A percentile compares a stretch with the other conserved stretches of the same genome.
These are phyloP conservation scores for Corydoras sp. DNA, from an alignment of 2,113 vertebrate genomes.

Conservation along the genomic window DNA sequence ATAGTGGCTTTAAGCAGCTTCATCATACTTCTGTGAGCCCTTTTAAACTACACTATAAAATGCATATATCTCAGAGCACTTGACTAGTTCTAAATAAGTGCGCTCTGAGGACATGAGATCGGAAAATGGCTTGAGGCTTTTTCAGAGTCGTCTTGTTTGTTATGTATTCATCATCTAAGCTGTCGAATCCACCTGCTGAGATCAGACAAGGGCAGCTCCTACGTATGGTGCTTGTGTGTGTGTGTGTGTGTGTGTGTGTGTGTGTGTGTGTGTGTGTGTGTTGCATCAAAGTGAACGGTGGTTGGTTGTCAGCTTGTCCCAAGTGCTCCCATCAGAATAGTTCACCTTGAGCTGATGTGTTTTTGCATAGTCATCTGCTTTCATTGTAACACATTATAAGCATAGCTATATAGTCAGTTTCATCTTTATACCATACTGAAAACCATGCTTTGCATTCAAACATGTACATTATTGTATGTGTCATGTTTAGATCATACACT, in stretches of 20 bases:
- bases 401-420: neutral
- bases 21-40: constrained; percentile 53
- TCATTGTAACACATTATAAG: neutral
- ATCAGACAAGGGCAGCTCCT: constrained; percentile 19
- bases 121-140: neutral
- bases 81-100: neutral
- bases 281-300: neutral
- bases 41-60: constrained; percentile 55
- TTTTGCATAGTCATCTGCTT: constrained; percentile 15
- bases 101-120: neutral
- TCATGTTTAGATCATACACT: too few species aligned
- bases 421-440: constrained; percentile 7
- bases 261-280: constrained; percentile 20
- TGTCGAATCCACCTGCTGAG: constrained; percentile 21
- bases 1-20: constrained; percentile 61
- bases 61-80: constrained; percentile 35
- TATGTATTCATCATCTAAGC: constrained; percentile 45
- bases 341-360: constrained; percentile 18
- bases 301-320: constrained; percentile 14
- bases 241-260: constrained; percentile 15
- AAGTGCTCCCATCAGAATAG: constrained; percentile 6
- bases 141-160: constrained; percentile 34
- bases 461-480: too few species aligned
- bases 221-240: constrained; percentile 3
- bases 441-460: too few species aligned